Evolutionary conservation across 2,797 vertebrate species (phyloP).

Genomic region (Sebastes variabilis): DNA sequence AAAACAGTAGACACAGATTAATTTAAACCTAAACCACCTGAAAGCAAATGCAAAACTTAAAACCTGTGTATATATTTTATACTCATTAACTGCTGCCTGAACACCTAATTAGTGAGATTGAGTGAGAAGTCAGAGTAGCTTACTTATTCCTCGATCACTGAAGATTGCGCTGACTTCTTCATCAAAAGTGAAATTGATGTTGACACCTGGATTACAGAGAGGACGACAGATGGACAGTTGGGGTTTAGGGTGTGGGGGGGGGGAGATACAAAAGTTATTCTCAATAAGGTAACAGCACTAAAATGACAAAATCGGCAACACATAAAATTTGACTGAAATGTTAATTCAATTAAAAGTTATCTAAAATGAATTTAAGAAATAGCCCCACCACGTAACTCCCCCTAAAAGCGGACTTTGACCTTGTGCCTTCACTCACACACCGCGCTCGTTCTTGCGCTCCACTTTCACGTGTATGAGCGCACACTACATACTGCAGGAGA

Average conservation of each 20-base stretch:
- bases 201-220: slow-evolving; percentile 50
- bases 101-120: background rate
- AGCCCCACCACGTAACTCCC: background rate
- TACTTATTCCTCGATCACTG: slow-evolving; percentile 64
- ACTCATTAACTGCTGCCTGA: background rate
- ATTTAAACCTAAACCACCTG: background rate
- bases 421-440: too few species aligned
- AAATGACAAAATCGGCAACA: background rate
- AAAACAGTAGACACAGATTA: background rate
- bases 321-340: background rate
- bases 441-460: too few species aligned
- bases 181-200: slow-evolving; percentile 74
- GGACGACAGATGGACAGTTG: background rate
- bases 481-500: too few species aligned
- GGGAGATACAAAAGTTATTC: background rate
- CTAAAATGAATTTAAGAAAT: background rate
- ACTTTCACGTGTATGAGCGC: too few species aligned
- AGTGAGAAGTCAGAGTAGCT: background rate
- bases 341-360: background rate
- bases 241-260: background rate
- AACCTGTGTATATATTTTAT: background rate
- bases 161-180: slow-evolving; percentile 79
- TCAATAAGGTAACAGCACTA: background rate
- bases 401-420: too few species aligned
- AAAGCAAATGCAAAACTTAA: background rate